Evolutionary conservation across 2,888 invertebrate genomes (phyloP), one percentile per base, ranked within the genome.

Genomic region (Rhagonycha fulva): DNA sequence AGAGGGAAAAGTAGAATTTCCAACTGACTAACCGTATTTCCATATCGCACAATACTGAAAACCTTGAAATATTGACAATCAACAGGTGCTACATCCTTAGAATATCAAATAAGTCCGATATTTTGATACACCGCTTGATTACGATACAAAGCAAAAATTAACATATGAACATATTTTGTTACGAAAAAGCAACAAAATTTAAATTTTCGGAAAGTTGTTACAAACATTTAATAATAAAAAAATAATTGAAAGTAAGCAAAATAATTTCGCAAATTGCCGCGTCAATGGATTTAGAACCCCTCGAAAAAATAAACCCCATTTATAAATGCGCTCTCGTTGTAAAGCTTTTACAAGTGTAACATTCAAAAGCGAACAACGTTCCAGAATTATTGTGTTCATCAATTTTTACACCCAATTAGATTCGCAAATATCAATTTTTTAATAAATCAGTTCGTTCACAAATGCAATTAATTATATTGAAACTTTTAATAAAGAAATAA

Each of bases 61-160:
- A 84, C 83, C 83, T 82, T 84, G 84, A 85, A 84, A 85, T 85
- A 85, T 85, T 84, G 85, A 84, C 85, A 84, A 85, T 85, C 85
- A 85, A 85, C 85, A 85, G 85, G 85, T 85, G 85, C 81, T 81
- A 81, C 82, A 81, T 82, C 79, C 81, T 80, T 81, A 80, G 83
- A 82, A 82, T 82, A 81, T 81, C 82, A 83, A 82, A 81, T 80
- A 82, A 80, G 74, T 76, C 71, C 75, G 74, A 76, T 67, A 74
- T 74, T 75, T 74, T 69, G 76, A 76, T 78, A 78, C 78, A 69
- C 28, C 68, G 74, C 32, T 71, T 72, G 73, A 74, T 78, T 74
- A 62, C 73, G 47, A 71, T 74, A 76, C 71, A 74, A 74, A 76
- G 75, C 78, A 76, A 76, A 72, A n/a, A 47, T n/a, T n/a, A n/a